Conservation (phyloP, 2,113 vertebrate species). For the Coregonus clupeaformis region DNA sequence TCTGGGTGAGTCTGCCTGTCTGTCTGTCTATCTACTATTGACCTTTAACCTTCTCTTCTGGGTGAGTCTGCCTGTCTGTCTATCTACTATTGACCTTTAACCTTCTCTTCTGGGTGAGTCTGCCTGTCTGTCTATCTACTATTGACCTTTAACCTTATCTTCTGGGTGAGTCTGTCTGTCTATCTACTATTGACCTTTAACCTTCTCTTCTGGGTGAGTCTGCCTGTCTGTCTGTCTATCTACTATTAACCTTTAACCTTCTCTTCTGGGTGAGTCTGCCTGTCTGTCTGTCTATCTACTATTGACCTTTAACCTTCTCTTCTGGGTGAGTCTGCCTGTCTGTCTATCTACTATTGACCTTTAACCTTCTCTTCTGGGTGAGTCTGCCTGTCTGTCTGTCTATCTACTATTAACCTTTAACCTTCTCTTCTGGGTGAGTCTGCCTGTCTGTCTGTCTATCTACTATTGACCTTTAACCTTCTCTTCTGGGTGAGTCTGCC, state of each 20-base stretch:
- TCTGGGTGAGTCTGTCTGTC: no score
- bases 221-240: conserved; percentile 16
- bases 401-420: no score
- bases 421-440: conserved; percentile 69
- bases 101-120: conserved; percentile 69
- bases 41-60: neutral
- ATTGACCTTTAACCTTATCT: neutral
- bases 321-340: conserved; percentile 70
- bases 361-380: neutral
- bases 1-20: conserved; percentile 72
- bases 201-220: conserved; percentile 69
- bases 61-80: no score
- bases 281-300: no score
- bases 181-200: no score
- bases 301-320: no score
- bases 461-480: neutral
- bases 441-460: conserved; percentile 16
- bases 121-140: neutral
- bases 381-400: no score
- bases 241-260: neutral
- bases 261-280: no score
- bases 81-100: no score
- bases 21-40: neutral
- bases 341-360: neutral
- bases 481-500: no score